Evolutionary conservation across 2,113 vertebrate genomes (phyloP).

Genomic region (Phrynocephalus versicolor): DNA sequence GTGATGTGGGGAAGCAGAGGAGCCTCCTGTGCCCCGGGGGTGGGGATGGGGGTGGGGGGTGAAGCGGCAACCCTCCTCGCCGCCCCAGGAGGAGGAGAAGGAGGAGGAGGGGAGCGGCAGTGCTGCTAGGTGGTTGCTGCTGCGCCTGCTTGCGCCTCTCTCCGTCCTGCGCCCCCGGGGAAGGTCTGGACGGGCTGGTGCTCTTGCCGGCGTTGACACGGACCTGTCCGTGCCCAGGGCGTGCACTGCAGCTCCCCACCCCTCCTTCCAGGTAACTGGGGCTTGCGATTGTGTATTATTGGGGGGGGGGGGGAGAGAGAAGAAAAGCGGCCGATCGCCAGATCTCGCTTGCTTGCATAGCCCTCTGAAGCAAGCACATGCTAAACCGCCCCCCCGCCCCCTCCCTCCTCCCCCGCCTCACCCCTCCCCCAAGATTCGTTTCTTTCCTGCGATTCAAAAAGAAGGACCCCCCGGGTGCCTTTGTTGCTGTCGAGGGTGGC

Average conservation of each 20-base stretch:
- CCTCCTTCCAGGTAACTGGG: conserved; percentile 23
- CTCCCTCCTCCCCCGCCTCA: no score
- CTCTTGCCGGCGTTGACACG: no score
- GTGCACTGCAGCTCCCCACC: no score
- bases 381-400: no score
- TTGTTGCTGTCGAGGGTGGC: no score
- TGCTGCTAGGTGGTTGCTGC: no score
- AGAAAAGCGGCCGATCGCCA: not conserved
- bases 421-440: not conserved
- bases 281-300: not conserved
- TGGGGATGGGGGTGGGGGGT: not conserved
- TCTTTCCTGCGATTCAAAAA: not conserved
- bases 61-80: not conserved
- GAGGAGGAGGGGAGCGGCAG: no score
- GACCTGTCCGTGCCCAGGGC: no score
- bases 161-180: no score
- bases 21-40: not conserved
- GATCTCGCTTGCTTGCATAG: not conserved
- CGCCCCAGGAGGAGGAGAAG: not conserved
- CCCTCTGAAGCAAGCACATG: no score
- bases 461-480: not conserved
- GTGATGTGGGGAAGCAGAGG: conserved; percentile 21
- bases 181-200: no score
- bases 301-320: not conserved
- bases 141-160: no score